Base-by-base conservation (phyloP, 35 echinoderm and acorn worm species). In the Stichopus chloronotus region DNA sequence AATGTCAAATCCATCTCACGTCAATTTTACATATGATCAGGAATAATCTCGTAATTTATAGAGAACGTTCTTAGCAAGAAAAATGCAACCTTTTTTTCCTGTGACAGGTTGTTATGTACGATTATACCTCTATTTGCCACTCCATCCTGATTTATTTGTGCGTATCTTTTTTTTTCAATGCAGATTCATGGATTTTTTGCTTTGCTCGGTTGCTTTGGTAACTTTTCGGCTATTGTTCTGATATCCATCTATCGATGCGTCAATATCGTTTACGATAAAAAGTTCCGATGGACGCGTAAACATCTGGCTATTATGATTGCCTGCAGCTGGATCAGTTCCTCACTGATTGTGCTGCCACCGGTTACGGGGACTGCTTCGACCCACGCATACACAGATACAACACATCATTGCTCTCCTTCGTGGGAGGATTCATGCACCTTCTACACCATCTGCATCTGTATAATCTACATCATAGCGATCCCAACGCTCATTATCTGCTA, bases 131-230 rank as follows among this genome's bases (percentile, higher is more conserved):
- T 43, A 1, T 43, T 43, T 43, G 30, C 3, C 30, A 3, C 30
- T 43, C 30, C 3, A 43, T 43, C 30, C 30, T 65, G 19, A 19
- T 65, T 65, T 65, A 11, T 14, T 19, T 17, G 9, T 14, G 19
- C 1, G 22, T 4, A 19, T 74, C 17, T 7, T 81, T 81, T 81
- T 52, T 7, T 5, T 87, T 87, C 59, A 58, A 58, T 63, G 30
- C 30, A 87, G 84, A 87, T 87, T 58, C 84, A 87, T 87, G 84
- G 84, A 56, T 58, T 87, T 14, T 24, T 59, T 53, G 84, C 84
- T 16, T 10, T 87, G 53, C 55, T 87, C 21, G 55, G 55, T 20
- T 25, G 20, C 52, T 89, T 71, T 17, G 87, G 87, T 4, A 89
- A 89, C 25, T 89, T 89, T 30, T 23, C 59, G 10, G 59, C 59